phyloP scores from a whole-genome alignment of 2,797 vertebrate species.

The Perodicticus potto region DNA sequence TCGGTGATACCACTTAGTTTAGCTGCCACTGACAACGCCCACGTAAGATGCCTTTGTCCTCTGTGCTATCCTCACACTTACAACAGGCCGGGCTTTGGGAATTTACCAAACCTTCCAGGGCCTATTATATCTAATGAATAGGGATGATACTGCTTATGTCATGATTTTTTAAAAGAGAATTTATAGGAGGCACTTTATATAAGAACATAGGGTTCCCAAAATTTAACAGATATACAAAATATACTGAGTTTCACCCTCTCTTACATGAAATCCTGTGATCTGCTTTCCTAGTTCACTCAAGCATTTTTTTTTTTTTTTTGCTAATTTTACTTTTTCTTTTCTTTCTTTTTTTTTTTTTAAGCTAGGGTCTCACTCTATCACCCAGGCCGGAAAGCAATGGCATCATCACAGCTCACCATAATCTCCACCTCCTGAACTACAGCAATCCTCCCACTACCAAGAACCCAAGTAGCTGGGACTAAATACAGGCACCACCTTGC shows the following conservation, averaged over 20 bases:
- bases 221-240: background rate
- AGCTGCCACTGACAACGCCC: background rate
- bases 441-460: no score
- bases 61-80: background rate
- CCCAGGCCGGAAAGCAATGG: no score
- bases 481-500: no score
- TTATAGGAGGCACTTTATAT: background rate
- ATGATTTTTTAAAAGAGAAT: background rate
- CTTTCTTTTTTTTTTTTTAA: no score
- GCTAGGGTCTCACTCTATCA: no score
- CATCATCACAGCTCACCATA: no score
- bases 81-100: background rate
- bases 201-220: background rate
- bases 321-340: no score
- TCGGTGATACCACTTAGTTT: background rate
- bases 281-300: background rate
- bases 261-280: background rate
- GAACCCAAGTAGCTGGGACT: no score
- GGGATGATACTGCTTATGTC: background rate
- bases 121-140: background rate
- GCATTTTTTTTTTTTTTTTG: no score
- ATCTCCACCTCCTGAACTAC: no score
- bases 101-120: background rate
- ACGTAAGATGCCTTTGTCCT: background rate
- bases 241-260: background rate